Conservation (phyloP, 2,888 invertebrate species). For the Gymnocheta viridis region DNA sequence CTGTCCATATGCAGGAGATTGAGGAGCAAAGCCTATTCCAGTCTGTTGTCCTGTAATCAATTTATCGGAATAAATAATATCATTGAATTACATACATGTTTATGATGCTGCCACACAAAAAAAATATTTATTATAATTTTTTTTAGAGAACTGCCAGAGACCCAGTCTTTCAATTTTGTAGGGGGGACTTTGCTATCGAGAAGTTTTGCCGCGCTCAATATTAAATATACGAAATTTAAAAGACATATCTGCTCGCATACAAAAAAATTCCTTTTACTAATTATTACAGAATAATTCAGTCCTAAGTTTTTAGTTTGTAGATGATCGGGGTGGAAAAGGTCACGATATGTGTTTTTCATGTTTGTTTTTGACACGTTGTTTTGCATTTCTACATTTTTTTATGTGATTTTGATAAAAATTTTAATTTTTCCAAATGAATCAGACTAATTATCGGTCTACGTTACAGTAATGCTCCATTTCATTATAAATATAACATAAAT, state of each 20-base stretch:
- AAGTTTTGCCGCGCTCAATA: neutral
- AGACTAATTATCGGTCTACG: no score
- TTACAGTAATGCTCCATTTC: no score
- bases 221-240: neutral
- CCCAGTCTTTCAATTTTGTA: neutral
- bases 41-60: constrained; percentile 20
- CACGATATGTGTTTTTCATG: no score
- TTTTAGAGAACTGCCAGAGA: neutral
- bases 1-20: constrained; percentile 14
- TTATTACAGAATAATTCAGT: neutral
- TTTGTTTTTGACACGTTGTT: no score
- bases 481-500: no score
- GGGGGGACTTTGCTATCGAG: neutral
- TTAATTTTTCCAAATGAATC: no score
- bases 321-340: no score
- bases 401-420: no score
- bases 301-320: no score
- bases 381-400: no score
- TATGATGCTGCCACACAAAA: neutral
- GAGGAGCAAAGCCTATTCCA: neutral
- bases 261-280: neutral
- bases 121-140: neutral
- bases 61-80: neutral
- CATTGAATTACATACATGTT: neutral
- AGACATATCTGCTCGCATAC: neutral